Conservation (phyloP, 2,113 vertebrate species). For the Mesembrinibis cayennensis region DNA sequence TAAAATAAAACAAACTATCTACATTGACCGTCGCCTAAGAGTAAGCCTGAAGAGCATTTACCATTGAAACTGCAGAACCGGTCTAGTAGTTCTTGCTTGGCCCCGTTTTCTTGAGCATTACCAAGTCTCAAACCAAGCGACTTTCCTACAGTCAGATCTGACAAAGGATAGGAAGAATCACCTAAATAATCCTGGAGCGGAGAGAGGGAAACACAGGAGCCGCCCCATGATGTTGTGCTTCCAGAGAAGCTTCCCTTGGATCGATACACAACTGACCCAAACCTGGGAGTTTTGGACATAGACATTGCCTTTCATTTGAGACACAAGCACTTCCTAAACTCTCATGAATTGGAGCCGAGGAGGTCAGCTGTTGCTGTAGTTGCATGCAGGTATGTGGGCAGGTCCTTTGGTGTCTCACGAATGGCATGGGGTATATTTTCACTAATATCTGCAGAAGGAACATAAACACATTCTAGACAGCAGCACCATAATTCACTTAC, state of each 20-base stretch:
- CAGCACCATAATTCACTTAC: neutral
- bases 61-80: neutral
- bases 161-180: neutral
- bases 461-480: neutral
- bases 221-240: neutral
- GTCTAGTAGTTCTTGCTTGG: neutral
- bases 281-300: neutral
- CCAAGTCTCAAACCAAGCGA: neutral
- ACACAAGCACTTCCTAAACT: neutral
- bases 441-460: neutral
- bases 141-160: neutral
- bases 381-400: neutral
- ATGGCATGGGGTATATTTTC: neutral
- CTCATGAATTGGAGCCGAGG: neutral
- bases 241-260: neutral
- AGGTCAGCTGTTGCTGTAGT: neutral
- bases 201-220: neutral
- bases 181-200: neutral
- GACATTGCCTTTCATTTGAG: neutral
- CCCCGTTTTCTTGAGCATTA: neutral
- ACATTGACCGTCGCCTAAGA: neutral
- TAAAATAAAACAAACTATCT: neutral
- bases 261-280: fast-evolving
- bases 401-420: neutral
- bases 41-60: neutral